These are phyloP conservation scores for Sphenopsis melanotis DNA, from an alignment of 2,797 vertebrate genomes.

Conservation along the genomic window DNA sequence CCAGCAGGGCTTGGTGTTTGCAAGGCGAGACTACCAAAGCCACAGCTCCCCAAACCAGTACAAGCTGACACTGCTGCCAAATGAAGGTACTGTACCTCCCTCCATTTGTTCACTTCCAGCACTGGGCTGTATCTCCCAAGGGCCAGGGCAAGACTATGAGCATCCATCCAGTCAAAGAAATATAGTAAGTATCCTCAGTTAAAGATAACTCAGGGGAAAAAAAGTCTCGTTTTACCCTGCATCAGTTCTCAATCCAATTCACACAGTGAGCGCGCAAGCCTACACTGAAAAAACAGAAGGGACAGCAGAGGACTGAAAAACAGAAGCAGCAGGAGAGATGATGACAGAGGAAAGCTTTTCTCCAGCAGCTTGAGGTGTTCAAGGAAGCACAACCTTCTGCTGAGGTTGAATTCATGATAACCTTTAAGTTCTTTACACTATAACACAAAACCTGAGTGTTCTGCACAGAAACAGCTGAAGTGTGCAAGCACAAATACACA, in stretches of 20 bases:
- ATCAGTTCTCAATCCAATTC: background rate
- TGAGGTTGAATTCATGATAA: background rate
- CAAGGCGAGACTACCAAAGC: background rate
- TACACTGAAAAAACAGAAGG: background rate
- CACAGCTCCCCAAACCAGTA: fast-evolving
- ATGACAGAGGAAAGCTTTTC: background rate
- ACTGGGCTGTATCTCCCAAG: background rate
- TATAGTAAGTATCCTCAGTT: background rate
- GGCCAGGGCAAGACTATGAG: background rate
- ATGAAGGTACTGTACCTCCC: fast-evolving
- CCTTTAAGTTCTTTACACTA: fast-evolving
- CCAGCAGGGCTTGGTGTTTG: background rate
- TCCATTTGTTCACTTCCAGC: background rate
- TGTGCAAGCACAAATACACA: fast-evolving
- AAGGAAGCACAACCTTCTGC: background rate
- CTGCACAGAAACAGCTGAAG: background rate
- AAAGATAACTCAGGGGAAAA: background rate
- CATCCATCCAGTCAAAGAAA: background rate
- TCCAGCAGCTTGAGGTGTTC: background rate
- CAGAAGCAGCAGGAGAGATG: background rate
- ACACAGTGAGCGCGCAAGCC: background rate
- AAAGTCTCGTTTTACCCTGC: background rate
- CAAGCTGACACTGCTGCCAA: background rate
- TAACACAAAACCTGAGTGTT: background rate
- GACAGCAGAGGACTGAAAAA: background rate